phyloP scores from a whole-genome alignment of 2,888 invertebrate species.

The Hyposoter didymator region DNA sequence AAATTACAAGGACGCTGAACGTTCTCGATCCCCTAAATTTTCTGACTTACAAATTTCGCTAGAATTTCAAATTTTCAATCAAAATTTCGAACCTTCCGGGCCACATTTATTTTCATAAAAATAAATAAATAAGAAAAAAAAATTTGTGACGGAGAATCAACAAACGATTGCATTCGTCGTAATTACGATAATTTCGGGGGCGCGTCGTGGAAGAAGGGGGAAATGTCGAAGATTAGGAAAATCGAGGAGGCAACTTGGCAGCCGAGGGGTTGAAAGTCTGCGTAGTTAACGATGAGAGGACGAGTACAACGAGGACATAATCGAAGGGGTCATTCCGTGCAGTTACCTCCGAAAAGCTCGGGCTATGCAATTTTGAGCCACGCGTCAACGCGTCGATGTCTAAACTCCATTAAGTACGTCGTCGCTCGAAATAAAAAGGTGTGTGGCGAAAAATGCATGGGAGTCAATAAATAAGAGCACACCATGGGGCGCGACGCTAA shows the following conservation, averaged over 20 bases:
- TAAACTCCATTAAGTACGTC: slow-evolving; percentile 48
- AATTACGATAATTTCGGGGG: background rate
- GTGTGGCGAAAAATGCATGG: slow-evolving; percentile 27
- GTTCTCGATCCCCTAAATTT: too few relatives aligned
- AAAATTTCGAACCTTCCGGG: background rate
- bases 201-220: background rate
- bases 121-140: too few relatives aligned
- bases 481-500: background rate
- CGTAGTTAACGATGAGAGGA: slow-evolving; percentile 74
- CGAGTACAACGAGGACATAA: slow-evolving; percentile 70
- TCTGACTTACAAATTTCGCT: too few relatives aligned
- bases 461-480: background rate
- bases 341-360: slow-evolving; percentile 74
- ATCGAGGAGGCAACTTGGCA: slow-evolving; percentile 6
- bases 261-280: slow-evolving; percentile 68
- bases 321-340: slow-evolving; percentile 77
- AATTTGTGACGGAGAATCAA: background rate
- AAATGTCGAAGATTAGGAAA: slow-evolving; percentile 23
- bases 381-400: slow-evolving; percentile 64
- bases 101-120: too few relatives aligned
- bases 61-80: background rate
- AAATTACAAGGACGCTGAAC: too few relatives aligned
- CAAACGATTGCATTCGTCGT: background rate
- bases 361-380: slow-evolving; percentile 65
- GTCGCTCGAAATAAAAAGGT: slow-evolving; percentile 50